These are phyloP conservation scores for Hemitrygon akajei DNA, from an alignment of 2,797 vertebrate species.

Conservation along the genomic window DNA sequence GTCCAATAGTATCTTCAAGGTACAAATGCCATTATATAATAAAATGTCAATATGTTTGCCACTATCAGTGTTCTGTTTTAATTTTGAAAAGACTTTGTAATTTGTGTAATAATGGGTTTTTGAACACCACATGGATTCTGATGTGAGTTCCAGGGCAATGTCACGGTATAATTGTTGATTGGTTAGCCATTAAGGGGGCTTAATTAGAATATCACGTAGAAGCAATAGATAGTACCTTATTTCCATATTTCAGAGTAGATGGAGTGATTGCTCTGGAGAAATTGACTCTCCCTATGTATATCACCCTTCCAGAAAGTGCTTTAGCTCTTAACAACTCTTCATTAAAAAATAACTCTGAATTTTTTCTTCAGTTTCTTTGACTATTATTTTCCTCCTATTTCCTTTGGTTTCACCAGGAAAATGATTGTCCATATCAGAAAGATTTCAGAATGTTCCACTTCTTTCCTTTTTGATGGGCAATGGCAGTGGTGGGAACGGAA, in stretches of 20 bases:
- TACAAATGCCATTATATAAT: constrained; percentile 72
- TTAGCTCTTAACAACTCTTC: too few relatives aligned
- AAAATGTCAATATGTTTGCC: constrained; percentile 74
- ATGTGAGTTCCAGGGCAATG: neutral
- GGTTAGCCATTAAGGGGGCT: neutral
- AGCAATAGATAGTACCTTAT: neutral
- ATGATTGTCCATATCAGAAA: too few relatives aligned
- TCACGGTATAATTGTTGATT: neutral
- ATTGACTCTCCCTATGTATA: too few relatives aligned
- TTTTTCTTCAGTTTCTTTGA: too few relatives aligned
- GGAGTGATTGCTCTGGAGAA: neutral
- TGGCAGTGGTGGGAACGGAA: neutral
- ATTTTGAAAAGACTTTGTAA: neutral
- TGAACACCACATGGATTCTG: neutral
- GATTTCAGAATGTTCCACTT: neutral
- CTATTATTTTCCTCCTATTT: too few relatives aligned
- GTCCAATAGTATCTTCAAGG: constrained; percentile 74
- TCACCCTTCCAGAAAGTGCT: too few relatives aligned
- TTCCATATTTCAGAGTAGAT: neutral
- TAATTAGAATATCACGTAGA: neutral
- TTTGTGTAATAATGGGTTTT: neutral
- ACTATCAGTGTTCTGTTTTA: constrained; percentile 35
- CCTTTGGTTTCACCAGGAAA: too few relatives aligned
- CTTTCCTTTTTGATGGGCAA: neutral
- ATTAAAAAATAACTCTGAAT: too few relatives aligned